phyloP scores from a whole-genome alignment of 2,113 vertebrate species.

The Rynchops niger region DNA sequence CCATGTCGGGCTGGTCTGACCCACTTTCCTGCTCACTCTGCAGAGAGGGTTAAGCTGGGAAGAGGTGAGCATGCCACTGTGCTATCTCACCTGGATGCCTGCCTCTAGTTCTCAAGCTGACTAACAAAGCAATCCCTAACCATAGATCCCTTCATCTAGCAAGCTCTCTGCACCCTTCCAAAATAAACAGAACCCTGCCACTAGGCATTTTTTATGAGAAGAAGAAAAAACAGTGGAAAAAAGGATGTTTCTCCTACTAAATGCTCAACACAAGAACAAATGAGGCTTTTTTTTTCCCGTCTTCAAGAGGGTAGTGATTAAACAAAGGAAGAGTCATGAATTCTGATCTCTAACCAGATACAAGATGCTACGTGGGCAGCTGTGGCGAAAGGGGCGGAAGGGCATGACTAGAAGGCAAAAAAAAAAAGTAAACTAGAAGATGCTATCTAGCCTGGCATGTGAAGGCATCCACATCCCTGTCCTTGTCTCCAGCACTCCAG shows the following conservation, averaged over 20 bases:
- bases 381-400: not conserved
- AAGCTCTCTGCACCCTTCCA: not conserved
- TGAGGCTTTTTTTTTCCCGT: not conserved
- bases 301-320: not conserved
- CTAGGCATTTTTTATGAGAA: not conserved
- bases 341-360: slow-evolving; percentile 3
- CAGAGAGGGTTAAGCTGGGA: not conserved
- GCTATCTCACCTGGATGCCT: not conserved
- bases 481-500: not conserved
- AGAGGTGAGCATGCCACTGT: not conserved
- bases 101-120: not conserved
- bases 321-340: not conserved
- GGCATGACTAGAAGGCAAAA: not conserved
- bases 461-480: not conserved
- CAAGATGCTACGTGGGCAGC: not conserved
- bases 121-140: not conserved
- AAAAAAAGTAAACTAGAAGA: not conserved
- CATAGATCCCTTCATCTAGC: not conserved
- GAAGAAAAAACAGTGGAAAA: not conserved
- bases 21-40: not conserved
- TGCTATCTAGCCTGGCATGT: not conserved
- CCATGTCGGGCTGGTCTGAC: not conserved
- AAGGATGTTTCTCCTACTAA: not conserved
- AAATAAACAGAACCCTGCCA: not conserved
- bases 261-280: not conserved